A percentile compares a stretch with the other conserved stretches of the same genome.
Evolutionary conservation across 2,888 invertebrate genomes (phyloP).

Genomic region (Oxyscelio sp.): DNA sequence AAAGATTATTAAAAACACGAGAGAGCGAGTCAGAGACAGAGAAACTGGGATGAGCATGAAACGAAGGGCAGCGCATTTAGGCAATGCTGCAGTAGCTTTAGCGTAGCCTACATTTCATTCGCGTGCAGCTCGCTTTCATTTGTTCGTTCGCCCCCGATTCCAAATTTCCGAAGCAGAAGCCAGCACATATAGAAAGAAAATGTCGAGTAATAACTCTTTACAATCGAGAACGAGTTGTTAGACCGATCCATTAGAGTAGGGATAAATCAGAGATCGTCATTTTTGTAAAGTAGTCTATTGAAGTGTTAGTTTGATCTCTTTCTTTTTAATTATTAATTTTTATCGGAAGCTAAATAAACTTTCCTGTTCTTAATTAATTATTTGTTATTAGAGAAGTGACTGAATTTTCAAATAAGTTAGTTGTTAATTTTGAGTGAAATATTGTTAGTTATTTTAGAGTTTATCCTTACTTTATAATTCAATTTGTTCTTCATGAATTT

Average conservation of each 20-base stretch:
- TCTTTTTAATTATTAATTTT: not conserved
- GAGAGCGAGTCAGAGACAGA: constrained; percentile 54
- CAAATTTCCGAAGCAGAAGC: not conserved
- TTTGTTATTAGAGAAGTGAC: not conserved
- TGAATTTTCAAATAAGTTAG: not conserved
- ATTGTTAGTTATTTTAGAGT: not conserved
- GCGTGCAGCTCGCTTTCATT: constrained; percentile 83
- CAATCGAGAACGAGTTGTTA: not conserved
- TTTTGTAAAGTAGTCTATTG: too few relatives aligned
- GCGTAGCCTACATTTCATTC: constrained; percentile 83
- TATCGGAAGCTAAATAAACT: too few relatives aligned
- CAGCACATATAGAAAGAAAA: not conserved
- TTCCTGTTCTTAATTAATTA: too few relatives aligned
- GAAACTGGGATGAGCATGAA: constrained; percentile 65
- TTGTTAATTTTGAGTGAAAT: not conserved
- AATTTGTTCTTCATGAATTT: not conserved
- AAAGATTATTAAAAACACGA: constrained; percentile 74
- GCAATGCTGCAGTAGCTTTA: constrained; percentile 83
- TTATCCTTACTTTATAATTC: not conserved
- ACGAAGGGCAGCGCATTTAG: constrained; percentile 79
- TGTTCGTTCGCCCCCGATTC: constrained; percentile 14
- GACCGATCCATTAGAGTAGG: too few relatives aligned
- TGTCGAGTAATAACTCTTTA: not conserved
- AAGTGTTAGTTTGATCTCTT: not conserved
- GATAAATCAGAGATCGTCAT: too few relatives aligned